Conservation (phyloP, 1,140 invertebrate genomes). For the Homarus americanus region DNA sequence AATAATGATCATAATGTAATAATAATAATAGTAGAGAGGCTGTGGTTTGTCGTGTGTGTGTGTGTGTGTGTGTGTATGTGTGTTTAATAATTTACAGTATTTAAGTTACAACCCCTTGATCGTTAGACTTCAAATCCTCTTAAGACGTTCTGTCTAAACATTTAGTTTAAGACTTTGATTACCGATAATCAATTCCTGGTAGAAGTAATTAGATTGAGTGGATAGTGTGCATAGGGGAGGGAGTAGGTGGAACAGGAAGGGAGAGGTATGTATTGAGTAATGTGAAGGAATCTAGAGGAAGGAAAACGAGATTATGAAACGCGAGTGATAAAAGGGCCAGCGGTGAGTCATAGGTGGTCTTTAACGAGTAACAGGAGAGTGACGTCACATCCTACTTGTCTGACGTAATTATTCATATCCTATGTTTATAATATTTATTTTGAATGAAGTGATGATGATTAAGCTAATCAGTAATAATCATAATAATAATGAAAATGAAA, state of each 20-base stretch:
- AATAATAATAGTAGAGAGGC: too few species aligned
- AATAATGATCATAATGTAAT: too few species aligned
- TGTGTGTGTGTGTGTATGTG: too few species aligned
- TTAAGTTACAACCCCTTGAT: too few species aligned
- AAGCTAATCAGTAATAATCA: too few species aligned
- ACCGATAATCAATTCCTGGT: not conserved
- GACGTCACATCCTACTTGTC: not conserved
- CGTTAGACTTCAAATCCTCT: too few species aligned
- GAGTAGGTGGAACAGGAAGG: not conserved
- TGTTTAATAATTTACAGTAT: too few species aligned
- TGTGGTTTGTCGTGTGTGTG: too few species aligned
- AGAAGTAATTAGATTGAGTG: not conserved
- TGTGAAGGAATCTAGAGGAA: not conserved
- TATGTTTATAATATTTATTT: not conserved
- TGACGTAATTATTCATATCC: not conserved
- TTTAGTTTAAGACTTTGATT: not conserved
- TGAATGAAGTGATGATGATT: not conserved
- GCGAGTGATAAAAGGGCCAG: not conserved
- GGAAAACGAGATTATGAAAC: not conserved
- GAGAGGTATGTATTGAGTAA: not conserved
- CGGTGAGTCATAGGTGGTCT: not conserved
- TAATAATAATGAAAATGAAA: too few species aligned
- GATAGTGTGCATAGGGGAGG: not conserved
- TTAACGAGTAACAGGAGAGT: not conserved
- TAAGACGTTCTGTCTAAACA: too few species aligned